phyloP scores from a whole-genome alignment of 35 echinoderm and acorn worm species.

The Ophiothrix spiculata region DNA sequence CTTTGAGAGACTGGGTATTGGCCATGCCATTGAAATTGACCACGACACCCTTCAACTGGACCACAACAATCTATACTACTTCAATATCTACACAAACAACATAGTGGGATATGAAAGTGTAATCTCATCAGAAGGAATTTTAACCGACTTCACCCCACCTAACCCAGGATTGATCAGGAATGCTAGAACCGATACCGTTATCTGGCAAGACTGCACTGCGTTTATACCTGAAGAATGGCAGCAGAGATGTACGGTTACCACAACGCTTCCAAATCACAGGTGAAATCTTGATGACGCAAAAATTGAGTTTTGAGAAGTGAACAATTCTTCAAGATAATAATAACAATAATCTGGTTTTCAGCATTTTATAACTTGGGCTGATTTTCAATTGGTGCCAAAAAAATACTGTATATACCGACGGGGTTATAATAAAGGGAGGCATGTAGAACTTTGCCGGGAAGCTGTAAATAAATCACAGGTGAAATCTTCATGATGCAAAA shows the following conservation, averaged over 20 bases:
- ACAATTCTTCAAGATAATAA: no score
- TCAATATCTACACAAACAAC: constrained; percentile 36
- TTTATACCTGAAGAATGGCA: constrained; percentile 57
- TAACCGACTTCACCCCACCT: constrained; percentile 38
- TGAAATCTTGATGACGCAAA: neutral
- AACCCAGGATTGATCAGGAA: constrained; percentile 39
- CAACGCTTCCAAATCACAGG: constrained; percentile 45
- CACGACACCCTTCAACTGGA: constrained; percentile 20
- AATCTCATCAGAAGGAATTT: constrained; percentile 15
- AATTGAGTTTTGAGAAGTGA: neutral
- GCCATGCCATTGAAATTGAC: constrained; percentile 15
- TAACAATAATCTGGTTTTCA: neutral
- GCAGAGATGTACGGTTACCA: constrained; percentile 34
- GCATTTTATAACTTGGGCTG: neutral
- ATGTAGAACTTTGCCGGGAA: neutral
- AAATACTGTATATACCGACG: neutral
- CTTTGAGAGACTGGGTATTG: constrained; percentile 44
- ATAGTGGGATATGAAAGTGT: constrained; percentile 30
- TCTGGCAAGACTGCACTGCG: neutral
- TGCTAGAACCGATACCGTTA: neutral
- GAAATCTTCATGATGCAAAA: neutral
- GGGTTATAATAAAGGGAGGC: neutral
- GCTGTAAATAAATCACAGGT: constrained; percentile 2
- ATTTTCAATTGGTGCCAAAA: neutral
- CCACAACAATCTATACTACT: constrained; percentile 44